These are phyloP conservation scores for Bufo gargarizans DNA, from an alignment of 2,113 vertebrate species.

Conservation along the genomic window DNA sequence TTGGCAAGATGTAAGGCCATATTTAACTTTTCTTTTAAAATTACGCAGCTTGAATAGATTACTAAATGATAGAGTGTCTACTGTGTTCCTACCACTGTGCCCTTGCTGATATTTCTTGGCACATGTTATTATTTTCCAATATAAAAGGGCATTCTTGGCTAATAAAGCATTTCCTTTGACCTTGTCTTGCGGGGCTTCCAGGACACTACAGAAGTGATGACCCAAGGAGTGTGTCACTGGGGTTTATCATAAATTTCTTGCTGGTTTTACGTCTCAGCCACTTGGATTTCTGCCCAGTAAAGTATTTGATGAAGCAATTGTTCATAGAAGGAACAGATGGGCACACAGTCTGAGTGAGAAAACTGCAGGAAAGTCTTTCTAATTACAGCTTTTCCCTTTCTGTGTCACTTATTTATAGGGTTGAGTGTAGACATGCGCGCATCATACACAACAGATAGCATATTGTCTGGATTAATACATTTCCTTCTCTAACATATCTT, in stretches of 20 bases:
- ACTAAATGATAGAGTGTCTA: constrained; percentile 52
- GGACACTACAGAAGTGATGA: constrained; percentile 57
- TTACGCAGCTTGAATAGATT: constrained; percentile 51
- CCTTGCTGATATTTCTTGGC: constrained; percentile 56
- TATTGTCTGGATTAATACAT: constrained; percentile 1
- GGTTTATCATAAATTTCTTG: constrained; percentile 56
- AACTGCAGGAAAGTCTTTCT: constrained; percentile 51
- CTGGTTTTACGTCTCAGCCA: constrained; percentile 48
- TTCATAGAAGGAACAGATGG: constrained; percentile 49
- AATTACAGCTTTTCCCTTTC: constrained; percentile 54
- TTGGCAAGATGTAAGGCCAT: constrained; percentile 35
- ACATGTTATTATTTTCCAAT: constrained; percentile 49
- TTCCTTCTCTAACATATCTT: background rate
- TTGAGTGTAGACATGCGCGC: constrained; percentile 31
- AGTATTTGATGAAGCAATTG: constrained; percentile 59
- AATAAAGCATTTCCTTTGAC: constrained; percentile 59
- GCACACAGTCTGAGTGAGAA: constrained; percentile 43
- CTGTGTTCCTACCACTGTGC: constrained; percentile 50
- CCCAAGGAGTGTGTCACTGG: constrained; percentile 51
- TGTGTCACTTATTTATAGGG: constrained; percentile 38
- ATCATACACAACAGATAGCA: constrained; percentile 35
- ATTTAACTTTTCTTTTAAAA: constrained; percentile 52
- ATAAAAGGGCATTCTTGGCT: constrained; percentile 51
- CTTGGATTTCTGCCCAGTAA: constrained; percentile 58
- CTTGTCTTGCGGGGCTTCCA: constrained; percentile 57